Conservation (phyloP, 1,140 invertebrate species). For the Tetramorium alpestre region DNA sequence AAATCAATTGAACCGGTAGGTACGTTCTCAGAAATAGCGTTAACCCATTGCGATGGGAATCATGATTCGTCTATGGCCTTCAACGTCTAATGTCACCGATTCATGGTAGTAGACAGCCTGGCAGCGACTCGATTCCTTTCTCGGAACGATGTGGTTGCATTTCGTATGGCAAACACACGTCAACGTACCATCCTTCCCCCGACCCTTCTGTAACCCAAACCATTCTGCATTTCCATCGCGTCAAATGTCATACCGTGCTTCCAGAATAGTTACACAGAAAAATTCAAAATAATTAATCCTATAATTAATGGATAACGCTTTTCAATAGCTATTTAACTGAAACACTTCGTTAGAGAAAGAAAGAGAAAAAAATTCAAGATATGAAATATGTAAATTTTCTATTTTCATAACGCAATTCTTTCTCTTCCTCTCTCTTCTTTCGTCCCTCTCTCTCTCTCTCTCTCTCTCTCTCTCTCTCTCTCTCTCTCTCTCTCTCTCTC, state of each 20-base stretch:
- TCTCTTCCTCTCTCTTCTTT: too few relatives aligned
- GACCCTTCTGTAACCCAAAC: not conserved
- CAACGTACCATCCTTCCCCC: not conserved
- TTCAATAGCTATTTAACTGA: too few relatives aligned
- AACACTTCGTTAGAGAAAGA: too few relatives aligned
- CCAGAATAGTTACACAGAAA: not conserved
- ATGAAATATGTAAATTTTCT: not conserved
- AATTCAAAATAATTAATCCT: not conserved
- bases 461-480: too few relatives aligned
- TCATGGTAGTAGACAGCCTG: slow-evolving; percentile 80
- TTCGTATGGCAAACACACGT: slow-evolving; percentile 73
- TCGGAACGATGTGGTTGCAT: slow-evolving; percentile 66
- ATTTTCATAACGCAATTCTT: not conserved
- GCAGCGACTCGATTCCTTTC: slow-evolving; percentile 78
- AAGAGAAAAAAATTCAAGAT: too few relatives aligned
- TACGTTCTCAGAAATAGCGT: slow-evolving; percentile 72
- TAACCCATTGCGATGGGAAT: slow-evolving; percentile 75
- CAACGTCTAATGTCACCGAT: slow-evolving; percentile 67
- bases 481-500: not conserved
- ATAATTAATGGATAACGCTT: not conserved
- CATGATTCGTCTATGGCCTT: slow-evolving; percentile 75
- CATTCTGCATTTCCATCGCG: slow-evolving; percentile 17
- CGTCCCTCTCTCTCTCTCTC: not conserved
- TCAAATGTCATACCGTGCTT: not conserved
- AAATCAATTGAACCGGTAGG: slow-evolving; percentile 56